Conservation (phyloP, 2,113 vertebrate genomes). For the Mola mola region DNA sequence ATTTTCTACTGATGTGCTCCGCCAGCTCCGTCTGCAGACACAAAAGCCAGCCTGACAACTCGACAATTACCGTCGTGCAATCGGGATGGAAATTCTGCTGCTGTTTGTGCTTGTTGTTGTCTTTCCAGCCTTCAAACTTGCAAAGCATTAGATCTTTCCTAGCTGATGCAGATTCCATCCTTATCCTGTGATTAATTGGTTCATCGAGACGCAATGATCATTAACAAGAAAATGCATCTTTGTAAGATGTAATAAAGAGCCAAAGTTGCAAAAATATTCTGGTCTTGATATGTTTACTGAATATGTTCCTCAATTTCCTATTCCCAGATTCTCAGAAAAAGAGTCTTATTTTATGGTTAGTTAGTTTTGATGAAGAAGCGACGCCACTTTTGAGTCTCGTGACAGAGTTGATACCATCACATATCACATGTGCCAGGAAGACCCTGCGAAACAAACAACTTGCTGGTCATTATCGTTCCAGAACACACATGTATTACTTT, state of each 20-base stretch:
- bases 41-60: conserved; percentile 79
- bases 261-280: conserved; percentile 30
- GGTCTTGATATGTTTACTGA: conserved; percentile 50
- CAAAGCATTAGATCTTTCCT: conserved; percentile 37
- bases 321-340: conserved; percentile 43
- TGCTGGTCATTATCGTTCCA: conserved; percentile 37
- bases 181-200: conserved; percentile 39
- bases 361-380: conserved; percentile 56
- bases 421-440: conserved; percentile 2
- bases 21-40: conserved; percentile 71
- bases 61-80: conserved; percentile 79
- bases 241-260: conserved; percentile 13
- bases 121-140: conserved; percentile 51
- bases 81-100: conserved; percentile 58
- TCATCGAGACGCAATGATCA: conserved; percentile 29
- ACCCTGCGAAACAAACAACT: conserved; percentile 26
- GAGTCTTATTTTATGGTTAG: conserved; percentile 54
- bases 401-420: conserved; percentile 30
- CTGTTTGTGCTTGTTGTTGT: conserved; percentile 42
- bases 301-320: conserved; percentile 45
- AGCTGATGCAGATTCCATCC: conserved; percentile 46
- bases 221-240: conserved; percentile 21
- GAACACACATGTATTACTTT: conserved; percentile 50
- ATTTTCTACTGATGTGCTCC: conserved; percentile 80
- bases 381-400: neutral